phyloP scores from a whole-genome alignment of 1,140 invertebrate genomes.

The Ceratosolen solmsi region DNA sequence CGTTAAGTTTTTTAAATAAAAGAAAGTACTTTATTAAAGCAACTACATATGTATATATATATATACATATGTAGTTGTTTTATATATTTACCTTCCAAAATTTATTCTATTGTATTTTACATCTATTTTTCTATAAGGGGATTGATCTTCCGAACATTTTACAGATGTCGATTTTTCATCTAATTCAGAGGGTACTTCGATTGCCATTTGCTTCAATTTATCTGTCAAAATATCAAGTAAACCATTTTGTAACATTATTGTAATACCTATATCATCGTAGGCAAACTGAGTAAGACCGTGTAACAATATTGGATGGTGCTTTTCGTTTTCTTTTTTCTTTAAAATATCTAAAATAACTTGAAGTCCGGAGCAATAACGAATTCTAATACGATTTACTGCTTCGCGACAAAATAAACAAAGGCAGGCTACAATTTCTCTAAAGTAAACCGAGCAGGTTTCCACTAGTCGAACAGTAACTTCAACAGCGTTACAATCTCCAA shows the following conservation, averaged over 20 bases:
- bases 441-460: slow-evolving; percentile 49
- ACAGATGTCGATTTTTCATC: slow-evolving; percentile 54
- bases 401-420: slow-evolving; percentile 67
- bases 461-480: slow-evolving; percentile 58
- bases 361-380: slow-evolving; percentile 59
- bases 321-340: slow-evolving; percentile 56
- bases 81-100: slow-evolving; percentile 56
- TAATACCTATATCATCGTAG: slow-evolving; percentile 61
- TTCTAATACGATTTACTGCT: slow-evolving; percentile 63
- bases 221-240: slow-evolving; percentile 62
- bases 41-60: too few species aligned
- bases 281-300: slow-evolving; percentile 63
- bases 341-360: slow-evolving; percentile 63
- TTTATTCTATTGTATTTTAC: slow-evolving; percentile 58
- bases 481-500: slow-evolving; percentile 62
- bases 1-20: too few species aligned
- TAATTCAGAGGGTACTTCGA: slow-evolving; percentile 38
- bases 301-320: slow-evolving; percentile 61
- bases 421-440: slow-evolving; percentile 56
- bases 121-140: slow-evolving; percentile 48
- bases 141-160: slow-evolving; percentile 58
- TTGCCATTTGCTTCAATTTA: slow-evolving; percentile 61
- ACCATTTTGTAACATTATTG: slow-evolving; percentile 65
- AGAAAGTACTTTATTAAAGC: too few species aligned
- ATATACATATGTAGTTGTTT: too few species aligned